Evolutionary conservation across 2,113 vertebrate genomes (phyloP).

Genomic region (Potamarius usumacintae): DNA sequence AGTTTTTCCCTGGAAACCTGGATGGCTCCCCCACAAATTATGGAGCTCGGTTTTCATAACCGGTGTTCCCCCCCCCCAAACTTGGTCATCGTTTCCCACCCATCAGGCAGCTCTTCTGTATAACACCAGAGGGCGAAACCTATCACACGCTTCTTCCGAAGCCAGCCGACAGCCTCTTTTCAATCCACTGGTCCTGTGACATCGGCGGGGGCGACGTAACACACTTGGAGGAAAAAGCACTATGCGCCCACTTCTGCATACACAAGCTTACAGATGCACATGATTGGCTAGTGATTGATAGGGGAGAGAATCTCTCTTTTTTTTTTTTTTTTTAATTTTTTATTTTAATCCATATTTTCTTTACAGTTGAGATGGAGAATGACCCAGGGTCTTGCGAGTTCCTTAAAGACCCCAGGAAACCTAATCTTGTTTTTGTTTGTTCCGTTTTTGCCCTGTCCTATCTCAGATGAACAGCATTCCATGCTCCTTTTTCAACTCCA

Average conservation of each 20-base stretch:
- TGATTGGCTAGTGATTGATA: background rate
- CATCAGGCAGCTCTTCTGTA: background rate
- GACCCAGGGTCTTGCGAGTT: background rate
- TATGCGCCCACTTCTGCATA: background rate
- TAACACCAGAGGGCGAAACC: background rate
- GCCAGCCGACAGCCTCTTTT: background rate
- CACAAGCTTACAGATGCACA: background rate
- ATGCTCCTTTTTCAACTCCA: background rate
- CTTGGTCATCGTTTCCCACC: background rate
- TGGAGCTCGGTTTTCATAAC: background rate
- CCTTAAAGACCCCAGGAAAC: background rate
- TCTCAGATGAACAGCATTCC: background rate
- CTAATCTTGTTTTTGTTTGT: background rate
- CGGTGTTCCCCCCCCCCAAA: too few relatives aligned
- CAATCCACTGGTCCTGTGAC: too few relatives aligned
- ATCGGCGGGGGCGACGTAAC: background rate
- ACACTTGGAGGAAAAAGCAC: background rate
- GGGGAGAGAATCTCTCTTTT: background rate
- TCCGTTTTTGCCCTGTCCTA: background rate
- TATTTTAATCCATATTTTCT: background rate
- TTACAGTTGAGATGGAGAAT: background rate
- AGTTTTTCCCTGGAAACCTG: background rate
- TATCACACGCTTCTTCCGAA: background rate
- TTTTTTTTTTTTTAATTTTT: background rate
- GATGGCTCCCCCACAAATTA: background rate